A percentile compares a stretch with the other conserved stretches of the same genome.
Conservation (phyloP, 2,888 invertebrate genomes). For the Habrosyne pyritoides region DNA sequence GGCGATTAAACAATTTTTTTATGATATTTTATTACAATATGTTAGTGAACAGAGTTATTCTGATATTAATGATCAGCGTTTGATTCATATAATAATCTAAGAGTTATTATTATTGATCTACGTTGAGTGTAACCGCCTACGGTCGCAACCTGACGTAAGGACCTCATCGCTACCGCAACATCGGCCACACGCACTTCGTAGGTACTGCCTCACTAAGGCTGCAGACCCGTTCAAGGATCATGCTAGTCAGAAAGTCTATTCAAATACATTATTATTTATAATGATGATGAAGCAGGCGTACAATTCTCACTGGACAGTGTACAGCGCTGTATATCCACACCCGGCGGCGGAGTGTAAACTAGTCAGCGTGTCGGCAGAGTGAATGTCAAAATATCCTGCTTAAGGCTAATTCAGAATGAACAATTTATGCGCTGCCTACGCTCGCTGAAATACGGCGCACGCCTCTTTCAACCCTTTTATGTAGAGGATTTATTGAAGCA, state of each 20-base stretch:
- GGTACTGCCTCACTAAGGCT: conserved; percentile 11
- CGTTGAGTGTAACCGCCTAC: conserved; percentile 33
- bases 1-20: too few species aligned
- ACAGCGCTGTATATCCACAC: conserved; percentile 35
- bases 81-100: too few species aligned
- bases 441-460: conserved; percentile 72
- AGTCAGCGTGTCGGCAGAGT: conserved; percentile 56
- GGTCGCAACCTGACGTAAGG: conserved; percentile 23
- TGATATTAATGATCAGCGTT: background rate
- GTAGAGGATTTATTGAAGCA: conserved; percentile 73
- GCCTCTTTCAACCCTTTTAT: conserved; percentile 76
- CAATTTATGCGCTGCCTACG: conserved; percentile 77
- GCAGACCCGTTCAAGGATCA: background rate
- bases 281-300: background rate
- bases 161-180: conserved; percentile 24
- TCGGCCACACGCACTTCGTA: conserved; percentile 24
- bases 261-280: background rate
- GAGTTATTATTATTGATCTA: conserved; percentile 49
- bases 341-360: conserved; percentile 55
- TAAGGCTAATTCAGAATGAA: conserved; percentile 72
- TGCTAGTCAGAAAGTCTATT: background rate
- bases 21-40: too few species aligned
- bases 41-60: too few species aligned
- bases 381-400: conserved; percentile 74
- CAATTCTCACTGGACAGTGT: background rate